Evolutionary conservation across 2,888 invertebrate genomes (phyloP).

Genomic region (Noctua fimbriata): DNA sequence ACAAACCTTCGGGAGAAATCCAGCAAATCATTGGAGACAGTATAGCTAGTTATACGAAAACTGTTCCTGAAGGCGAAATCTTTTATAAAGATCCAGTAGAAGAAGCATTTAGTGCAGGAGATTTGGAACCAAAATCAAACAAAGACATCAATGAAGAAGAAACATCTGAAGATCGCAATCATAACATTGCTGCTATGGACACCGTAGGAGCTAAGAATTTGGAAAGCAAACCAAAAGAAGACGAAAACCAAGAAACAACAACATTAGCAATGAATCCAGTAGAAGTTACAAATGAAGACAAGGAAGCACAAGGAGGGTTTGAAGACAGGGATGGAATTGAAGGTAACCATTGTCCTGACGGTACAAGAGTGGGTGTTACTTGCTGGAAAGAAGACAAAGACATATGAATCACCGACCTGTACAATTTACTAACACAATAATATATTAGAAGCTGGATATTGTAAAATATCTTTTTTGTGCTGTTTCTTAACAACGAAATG

Average conservation of each 20-base stretch:
- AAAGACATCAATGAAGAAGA: neutral
- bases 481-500: neutral
- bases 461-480: neutral
- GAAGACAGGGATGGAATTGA: neutral
- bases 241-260: neutral
- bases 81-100: neutral
- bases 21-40: neutral
- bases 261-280: neutral
- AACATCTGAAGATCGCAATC: neutral
- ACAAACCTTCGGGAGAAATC: neutral
- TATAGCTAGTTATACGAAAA: neutral
- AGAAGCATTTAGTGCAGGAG: neutral
- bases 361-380: fast-evolving
- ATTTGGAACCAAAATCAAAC: neutral
- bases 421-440: neutral
- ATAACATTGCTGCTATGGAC: neutral
- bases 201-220: neutral
- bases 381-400: neutral
- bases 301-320: neutral
- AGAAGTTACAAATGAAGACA: neutral
- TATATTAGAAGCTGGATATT: neutral
- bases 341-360: fast-evolving
- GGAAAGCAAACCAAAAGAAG: neutral
- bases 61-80: neutral
- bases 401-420: neutral